phyloP scores from a whole-genome alignment of 2,113 vertebrate species.

The Syrmaticus mikado region DNA sequence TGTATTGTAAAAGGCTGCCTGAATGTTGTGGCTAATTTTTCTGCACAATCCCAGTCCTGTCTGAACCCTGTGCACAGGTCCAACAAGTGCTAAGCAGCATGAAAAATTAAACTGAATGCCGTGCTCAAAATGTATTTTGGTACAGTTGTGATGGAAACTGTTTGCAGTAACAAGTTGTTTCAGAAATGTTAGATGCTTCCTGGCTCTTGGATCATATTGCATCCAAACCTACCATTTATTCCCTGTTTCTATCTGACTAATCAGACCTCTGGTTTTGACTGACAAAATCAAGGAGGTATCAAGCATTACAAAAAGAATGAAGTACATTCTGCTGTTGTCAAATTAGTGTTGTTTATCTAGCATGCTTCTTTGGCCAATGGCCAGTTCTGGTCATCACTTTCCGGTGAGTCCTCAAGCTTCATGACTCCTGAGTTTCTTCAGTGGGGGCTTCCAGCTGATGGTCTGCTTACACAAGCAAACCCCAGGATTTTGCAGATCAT shows the following conservation, averaged over 20 bases:
- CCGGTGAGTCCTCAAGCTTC: neutral
- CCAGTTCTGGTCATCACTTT: neutral
- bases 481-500: slow-evolving; percentile 42
- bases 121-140: neutral
- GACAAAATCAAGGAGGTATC: neutral
- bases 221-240: neutral
- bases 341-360: neutral
- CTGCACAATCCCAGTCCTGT: neutral
- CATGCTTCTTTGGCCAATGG: neutral
- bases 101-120: neutral
- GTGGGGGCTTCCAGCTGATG: slow-evolving; percentile 24
- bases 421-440: neutral
- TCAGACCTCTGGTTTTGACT: neutral
- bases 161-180: neutral
- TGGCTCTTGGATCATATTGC: neutral
- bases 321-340: neutral
- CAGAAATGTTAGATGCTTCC: neutral
- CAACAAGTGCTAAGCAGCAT: neutral
- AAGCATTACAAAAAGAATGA: neutral
- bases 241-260: neutral
- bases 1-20: neutral
- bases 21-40: neutral
- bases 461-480: slow-evolving; percentile 55
- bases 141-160: neutral
- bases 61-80: neutral